Evolutionary conservation across 2,113 vertebrate species (phyloP), one percentile per base, ranked within the genome.

Genomic region (Austrofundulus limnaeus): DNA sequence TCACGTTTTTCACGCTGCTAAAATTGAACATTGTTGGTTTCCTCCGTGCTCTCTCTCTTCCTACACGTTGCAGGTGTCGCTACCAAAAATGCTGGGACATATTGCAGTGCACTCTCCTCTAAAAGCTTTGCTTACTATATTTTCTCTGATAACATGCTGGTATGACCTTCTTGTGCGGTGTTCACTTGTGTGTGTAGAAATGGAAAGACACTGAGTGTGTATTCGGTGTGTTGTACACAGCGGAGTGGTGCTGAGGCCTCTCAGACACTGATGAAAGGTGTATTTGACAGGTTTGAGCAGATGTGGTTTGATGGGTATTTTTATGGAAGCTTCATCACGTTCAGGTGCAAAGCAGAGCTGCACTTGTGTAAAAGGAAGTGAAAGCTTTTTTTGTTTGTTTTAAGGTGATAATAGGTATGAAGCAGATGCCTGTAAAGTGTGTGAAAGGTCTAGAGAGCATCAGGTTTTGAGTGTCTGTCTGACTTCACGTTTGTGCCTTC

Each of bases 11-110:
- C 5, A 43, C 23, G 14, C 46, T 61, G 45, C 13, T 38, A 4
- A 51, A 61, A 62, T 64, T 15, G 45, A 48, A 66, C 17, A 38
- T 21, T 49, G 20, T 68, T 49, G 52, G 66, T 47, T 63, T 69
- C 51, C 34, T 12, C 19, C 38, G 48, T 20, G 37, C 17, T 15
- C 3, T 55, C 43, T 34, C 31, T 34, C 31, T 34, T 34, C 31
- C 31, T 34, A 34, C 23, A 38, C 61, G 49, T 48, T 72, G 45
- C 19, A 34, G 49, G 50, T 77, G 74, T 58, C 68, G 64, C 65
- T 47, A 42, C 49, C 62, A 47, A 46, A 41, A 64, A 57, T 21
- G 46, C 62, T 81, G 72, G 71, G 69, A 76, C 60, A 78, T 74
- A 52, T 69, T 62, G 55, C 11, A 69, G 61, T 5, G 51, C 20